Base-by-base conservation (phyloP, 2,888 invertebrate species). In the Hedychridium roseum region DNA sequence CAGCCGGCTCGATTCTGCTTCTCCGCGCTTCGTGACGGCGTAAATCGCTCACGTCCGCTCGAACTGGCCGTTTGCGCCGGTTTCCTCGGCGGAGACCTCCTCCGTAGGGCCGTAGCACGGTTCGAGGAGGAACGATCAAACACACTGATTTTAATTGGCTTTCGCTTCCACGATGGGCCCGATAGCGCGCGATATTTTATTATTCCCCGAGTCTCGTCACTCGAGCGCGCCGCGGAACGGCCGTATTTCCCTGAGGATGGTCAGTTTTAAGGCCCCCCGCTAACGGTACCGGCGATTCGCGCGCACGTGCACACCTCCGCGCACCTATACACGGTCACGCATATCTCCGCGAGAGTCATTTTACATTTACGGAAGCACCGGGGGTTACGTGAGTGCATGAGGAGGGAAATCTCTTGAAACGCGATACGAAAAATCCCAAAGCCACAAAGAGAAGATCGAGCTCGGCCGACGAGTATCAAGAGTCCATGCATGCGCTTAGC, bases 301-400 rank as follows among this genome's bases (percentile, higher is more conserved):
- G 46, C 53, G 41, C 37, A 55, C 45, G 44, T 26, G 48, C n/a
- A 57, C 55, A 50, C 49, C n/a, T n/a, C n/a, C n/a, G n/a, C n/a
- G n/a, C n/a, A n/a, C n/a, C n/a, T n/a, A 53, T 34, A 44, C 43
- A 47, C 41, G 51, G 34, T 6, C n/a, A n/a, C n/a, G n/a, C n/a
- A n/a, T n/a, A n/a, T n/a, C n/a, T n/a, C n/a, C n/a, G n/a, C n/a
- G n/a, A 54, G 60, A 60, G 54, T 61, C 60, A 60, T 55, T 60
- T 61, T 61, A 60, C 60, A 58, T 60, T 61, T 58, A 60, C 50
- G 52, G 60, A 53, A 58, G 55, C 60, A 46, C 34, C n/a, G n/a
- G 44, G 23, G 50, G 55, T 58, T 55, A 50, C 46, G 44, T 18
- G 43, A 41, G 44, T 42, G 43, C 47, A 14, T 20, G 38, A 9